Conservation (phyloP, 2,113 vertebrate species). For the Miniopterus natalensis region DNA sequence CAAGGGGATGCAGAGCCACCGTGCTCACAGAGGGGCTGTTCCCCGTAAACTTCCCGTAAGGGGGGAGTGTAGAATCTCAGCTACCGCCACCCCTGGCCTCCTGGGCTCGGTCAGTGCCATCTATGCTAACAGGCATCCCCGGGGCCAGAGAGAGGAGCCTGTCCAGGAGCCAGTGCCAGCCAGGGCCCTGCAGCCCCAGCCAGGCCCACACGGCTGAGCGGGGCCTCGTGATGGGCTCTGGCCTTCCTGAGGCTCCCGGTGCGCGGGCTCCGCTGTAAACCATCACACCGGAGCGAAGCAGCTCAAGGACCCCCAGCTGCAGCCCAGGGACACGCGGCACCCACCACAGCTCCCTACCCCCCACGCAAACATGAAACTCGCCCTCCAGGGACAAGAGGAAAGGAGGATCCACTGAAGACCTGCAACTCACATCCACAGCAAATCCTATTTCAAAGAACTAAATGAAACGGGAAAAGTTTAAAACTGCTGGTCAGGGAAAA, state of each 20-base stretch:
- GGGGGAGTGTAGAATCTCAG: rapidly evolving
- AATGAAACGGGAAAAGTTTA: not conserved
- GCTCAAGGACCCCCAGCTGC: not conserved
- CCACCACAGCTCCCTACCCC: not conserved
- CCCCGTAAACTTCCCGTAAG: not conserved
- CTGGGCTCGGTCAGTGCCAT: rapidly evolving
- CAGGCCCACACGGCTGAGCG: rapidly evolving
- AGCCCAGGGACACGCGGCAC: not conserved
- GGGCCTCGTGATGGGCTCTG: not conserved
- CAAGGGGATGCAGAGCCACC: not conserved
- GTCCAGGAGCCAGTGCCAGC: not conserved
- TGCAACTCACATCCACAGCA: not conserved
- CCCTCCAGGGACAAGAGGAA: not conserved
- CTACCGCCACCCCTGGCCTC: rapidly evolving
- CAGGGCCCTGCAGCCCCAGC: rapidly evolving
- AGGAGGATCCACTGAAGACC: not conserved
- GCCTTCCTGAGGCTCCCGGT: too few species aligned
- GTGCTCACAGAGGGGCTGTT: not conserved
- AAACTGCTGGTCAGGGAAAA: not conserved
- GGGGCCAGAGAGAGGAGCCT: not conserved
- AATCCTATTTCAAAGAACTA: not conserved
- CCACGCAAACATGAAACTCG: not conserved
- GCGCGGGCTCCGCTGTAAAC: too few species aligned
- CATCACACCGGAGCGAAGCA: too few species aligned
- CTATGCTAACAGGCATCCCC: rapidly evolving